These are phyloP conservation scores for Sinocyclocheilus rhinocerous DNA, from an alignment of 2,113 vertebrate species.

Conservation along the genomic window DNA sequence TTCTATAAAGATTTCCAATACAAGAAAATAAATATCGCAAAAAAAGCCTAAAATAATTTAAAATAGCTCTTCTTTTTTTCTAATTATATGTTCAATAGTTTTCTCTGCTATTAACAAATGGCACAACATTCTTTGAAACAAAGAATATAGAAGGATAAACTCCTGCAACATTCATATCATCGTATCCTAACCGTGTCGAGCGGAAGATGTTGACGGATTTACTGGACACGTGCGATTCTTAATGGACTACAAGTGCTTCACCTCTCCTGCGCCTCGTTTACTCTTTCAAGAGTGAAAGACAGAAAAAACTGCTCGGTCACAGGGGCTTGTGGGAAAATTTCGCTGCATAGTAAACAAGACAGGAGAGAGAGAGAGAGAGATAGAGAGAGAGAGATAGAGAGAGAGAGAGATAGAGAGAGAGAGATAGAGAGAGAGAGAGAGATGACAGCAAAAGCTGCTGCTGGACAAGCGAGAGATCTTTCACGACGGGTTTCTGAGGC, in stretches of 20 bases:
- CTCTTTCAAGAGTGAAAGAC: background rate
- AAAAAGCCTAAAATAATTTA: slow-evolving; percentile 99
- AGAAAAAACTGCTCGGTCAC: too few species aligned
- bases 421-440: background rate
- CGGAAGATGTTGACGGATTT: slow-evolving; percentile 64
- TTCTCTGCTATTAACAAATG: slow-evolving; percentile 99
- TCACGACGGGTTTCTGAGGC: background rate
- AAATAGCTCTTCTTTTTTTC: slow-evolving; percentile 88
- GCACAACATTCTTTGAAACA: slow-evolving; percentile 99
- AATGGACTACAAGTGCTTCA: background rate
- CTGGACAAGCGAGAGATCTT: background rate
- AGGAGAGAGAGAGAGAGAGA: background rate
- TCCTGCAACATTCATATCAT: slow-evolving; percentile 97
- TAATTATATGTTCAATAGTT: slow-evolving; percentile 98
- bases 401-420: background rate
- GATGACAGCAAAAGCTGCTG: background rate
- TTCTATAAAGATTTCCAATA: slow-evolving; percentile 99
- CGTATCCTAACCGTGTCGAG: slow-evolving; percentile 81
- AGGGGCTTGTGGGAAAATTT: too few species aligned
- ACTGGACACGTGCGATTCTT: slow-evolving; percentile 44
- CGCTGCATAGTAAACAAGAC: background rate
- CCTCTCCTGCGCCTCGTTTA: background rate
- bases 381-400: background rate
- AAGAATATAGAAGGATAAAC: slow-evolving; percentile 93
- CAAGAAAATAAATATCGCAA: slow-evolving; percentile 99